These are phyloP conservation scores for Ianthella basta DNA, from an alignment of 37 sponge, comb jelly and placozoan genomes.

Conservation along the genomic window DNA sequence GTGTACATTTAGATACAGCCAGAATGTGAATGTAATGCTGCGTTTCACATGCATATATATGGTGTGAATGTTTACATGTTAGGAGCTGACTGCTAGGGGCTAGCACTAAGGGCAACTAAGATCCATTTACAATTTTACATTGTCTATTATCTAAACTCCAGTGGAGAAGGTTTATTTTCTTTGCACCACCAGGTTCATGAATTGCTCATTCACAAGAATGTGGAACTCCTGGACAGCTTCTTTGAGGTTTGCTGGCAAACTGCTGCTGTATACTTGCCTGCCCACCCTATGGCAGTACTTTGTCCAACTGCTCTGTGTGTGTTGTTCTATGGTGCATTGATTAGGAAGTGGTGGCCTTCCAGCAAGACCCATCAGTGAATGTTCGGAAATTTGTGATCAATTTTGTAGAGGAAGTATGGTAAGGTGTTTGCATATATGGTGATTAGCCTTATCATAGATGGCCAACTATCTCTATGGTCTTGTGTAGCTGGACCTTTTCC, in stretches of 20 bases:
- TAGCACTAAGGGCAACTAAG: not conserved
- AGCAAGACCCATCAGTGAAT: constrained; percentile 71
- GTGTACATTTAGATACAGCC: too few species aligned
- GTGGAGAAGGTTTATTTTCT: not conserved
- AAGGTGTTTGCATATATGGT: not conserved
- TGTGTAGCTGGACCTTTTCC: not conserved
- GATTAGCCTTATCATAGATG: not conserved
- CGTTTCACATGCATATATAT: too few species aligned
- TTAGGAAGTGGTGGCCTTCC: constrained; percentile 91
- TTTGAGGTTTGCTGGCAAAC: constrained; percentile 66
- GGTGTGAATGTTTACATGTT: too few species aligned
- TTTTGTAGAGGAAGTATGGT: constrained; percentile 92
- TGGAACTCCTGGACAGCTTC: constrained; percentile 83
- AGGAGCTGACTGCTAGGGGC: too few species aligned
- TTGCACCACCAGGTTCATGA: constrained; percentile 77
- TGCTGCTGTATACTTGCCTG: not conserved
- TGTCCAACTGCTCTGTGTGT: not conserved
- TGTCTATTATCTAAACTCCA: not conserved
- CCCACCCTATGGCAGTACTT: not conserved
- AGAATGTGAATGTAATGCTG: too few species aligned
- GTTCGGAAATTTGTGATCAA: constrained; percentile 89
- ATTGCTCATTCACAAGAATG: constrained; percentile 89
- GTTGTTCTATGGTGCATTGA: constrained; percentile 1
- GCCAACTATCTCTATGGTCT: not conserved
- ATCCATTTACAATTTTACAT: not conserved